phyloP scores from a whole-genome alignment of 2,113 vertebrate species.

The Xyrauchen texanus region DNA sequence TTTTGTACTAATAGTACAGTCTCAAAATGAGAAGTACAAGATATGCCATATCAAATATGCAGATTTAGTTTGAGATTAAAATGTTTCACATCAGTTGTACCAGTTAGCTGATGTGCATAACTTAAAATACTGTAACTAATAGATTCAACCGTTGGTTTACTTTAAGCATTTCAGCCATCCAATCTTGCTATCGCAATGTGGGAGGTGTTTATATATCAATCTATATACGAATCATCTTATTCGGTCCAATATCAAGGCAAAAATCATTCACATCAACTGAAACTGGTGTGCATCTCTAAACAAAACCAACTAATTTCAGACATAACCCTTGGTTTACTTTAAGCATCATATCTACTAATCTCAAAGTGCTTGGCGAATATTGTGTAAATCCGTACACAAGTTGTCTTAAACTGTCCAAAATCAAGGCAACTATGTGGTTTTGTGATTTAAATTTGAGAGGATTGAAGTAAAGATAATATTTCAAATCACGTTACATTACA shows the following conservation, averaged over 20 bases:
- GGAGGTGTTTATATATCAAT: too few species aligned
- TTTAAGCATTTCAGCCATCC: too few species aligned
- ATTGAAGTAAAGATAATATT: too few species aligned
- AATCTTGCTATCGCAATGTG: too few species aligned
- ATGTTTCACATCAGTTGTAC: neutral
- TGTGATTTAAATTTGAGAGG: neutral
- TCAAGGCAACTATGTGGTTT: neutral
- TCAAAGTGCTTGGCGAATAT: neutral
- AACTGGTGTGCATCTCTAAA: too few species aligned
- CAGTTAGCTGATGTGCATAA: neutral
- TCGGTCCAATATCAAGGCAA: too few species aligned
- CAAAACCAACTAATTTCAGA: neutral
- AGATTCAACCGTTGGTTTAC: too few species aligned
- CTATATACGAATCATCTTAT: too few species aligned
- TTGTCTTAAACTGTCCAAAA: neutral
- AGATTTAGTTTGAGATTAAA: neutral
- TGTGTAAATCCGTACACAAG: neutral
- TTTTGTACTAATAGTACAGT: neutral
- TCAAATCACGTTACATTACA: too few species aligned
- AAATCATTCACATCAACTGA: too few species aligned
- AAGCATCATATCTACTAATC: neutral
- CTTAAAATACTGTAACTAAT: neutral
- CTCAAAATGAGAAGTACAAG: neutral
- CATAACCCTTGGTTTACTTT: neutral
- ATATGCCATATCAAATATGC: neutral